phyloP scores from a whole-genome alignment of 2,113 vertebrate genomes.

The Patagioenas fasciata region DNA sequence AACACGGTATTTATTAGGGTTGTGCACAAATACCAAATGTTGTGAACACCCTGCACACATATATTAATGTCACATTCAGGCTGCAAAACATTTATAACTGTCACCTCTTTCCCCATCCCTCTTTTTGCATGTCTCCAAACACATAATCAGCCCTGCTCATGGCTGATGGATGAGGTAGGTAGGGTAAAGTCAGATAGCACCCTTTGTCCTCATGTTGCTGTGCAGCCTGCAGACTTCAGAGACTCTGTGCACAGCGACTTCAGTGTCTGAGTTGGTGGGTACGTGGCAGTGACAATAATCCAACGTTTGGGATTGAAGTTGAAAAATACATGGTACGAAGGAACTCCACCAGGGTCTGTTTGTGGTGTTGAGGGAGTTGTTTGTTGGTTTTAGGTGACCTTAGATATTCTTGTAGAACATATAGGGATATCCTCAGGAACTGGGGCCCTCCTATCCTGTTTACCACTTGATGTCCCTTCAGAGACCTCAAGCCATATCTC shows the following conservation, averaged over 20 bases:
- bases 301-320: background rate
- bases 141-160: background rate
- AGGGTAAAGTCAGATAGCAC: background rate
- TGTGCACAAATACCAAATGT: background rate
- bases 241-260: background rate
- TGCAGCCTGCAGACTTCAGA: background rate
- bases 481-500: background rate
- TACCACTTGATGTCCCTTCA: background rate
- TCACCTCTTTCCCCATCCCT: background rate
- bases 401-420: background rate
- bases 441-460: background rate
- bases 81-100: constrained; percentile 41
- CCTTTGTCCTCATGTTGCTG: background rate
- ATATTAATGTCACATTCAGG: constrained; percentile 20
- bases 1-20: background rate
- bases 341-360: background rate
- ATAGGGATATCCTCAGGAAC: background rate
- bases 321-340: background rate
- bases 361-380: background rate
- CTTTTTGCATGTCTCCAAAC: background rate
- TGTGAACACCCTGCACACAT: background rate
- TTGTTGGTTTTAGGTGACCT: background rate
- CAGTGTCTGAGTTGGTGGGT: background rate
- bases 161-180: background rate
- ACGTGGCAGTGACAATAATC: background rate